phyloP scores from a whole-genome alignment of 2,113 vertebrate genomes.

The Erythrocercus mccallii region DNA sequence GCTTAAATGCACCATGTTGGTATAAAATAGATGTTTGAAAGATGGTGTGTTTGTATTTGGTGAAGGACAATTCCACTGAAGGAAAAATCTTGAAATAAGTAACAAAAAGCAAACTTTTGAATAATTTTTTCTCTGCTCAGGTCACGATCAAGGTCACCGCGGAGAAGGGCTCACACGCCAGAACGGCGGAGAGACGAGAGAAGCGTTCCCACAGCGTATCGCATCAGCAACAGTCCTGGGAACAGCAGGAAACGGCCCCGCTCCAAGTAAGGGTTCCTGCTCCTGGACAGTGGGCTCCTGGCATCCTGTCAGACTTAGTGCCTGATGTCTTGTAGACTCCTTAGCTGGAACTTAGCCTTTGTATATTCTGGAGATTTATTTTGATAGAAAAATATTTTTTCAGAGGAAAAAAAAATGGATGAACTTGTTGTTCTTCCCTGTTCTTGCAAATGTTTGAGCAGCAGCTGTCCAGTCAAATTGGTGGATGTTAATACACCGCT shows the following conservation, averaged over 20 bases:
- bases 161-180: slow-evolving; percentile 77
- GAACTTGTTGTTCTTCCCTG: accelerated
- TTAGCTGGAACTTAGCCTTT: not conserved
- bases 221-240: slow-evolving; percentile 82
- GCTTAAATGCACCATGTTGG: not conserved
- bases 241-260: slow-evolving; percentile 79
- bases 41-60: not conserved
- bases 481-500: not conserved
- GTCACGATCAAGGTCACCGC: slow-evolving; percentile 87
- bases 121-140: slow-evolving; percentile 39
- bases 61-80: not conserved
- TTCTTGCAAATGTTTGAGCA: not conserved
- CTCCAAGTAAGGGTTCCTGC: slow-evolving; percentile 78
- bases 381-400: not conserved
- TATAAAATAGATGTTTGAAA: not conserved
- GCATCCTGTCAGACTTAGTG: accelerated
- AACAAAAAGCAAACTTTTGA: not conserved
- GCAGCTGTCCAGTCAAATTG: not conserved
- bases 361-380: not conserved
- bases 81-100: not conserved
- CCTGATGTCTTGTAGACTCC: not conserved
- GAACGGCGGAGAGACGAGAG: slow-evolving; percentile 84
- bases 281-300: not conserved
- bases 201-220: slow-evolving; percentile 76
- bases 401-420: not conserved